phyloP scores from a whole-genome alignment of 2,113 vertebrate species.

The Furnarius figulus region DNA sequence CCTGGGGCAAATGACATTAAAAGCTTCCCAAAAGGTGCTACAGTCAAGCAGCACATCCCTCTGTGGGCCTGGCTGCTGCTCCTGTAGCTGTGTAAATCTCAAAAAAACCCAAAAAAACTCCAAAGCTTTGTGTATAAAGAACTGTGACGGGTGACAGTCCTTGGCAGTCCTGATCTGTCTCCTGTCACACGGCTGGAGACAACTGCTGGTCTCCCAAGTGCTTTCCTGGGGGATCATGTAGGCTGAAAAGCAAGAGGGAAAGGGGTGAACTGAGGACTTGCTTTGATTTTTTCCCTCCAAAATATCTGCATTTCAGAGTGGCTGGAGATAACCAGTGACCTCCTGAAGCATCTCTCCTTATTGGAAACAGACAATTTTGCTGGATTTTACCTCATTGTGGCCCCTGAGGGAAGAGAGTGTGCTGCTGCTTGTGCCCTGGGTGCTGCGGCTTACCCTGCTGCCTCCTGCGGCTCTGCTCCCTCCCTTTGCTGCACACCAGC shows the following conservation, averaged over 20 bases:
- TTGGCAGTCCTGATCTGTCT: background rate
- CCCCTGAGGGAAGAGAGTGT: background rate
- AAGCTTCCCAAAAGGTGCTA: background rate
- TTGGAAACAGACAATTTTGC: background rate
- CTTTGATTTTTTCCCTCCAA: background rate
- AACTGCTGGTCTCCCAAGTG: background rate
- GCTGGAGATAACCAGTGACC: background rate
- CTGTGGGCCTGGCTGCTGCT: background rate
- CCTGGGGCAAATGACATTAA: background rate
- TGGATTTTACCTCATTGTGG: rapidly evolving
- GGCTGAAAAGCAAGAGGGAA: background rate
- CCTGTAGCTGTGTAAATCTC: background rate
- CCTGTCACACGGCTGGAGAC: background rate
- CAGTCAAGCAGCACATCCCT: background rate
- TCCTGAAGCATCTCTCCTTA: background rate
- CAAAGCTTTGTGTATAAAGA: background rate
- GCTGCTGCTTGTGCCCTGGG: background rate
- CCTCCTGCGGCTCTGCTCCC: background rate
- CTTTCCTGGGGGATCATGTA: background rate
- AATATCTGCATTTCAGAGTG: background rate
- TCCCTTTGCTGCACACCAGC: background rate
- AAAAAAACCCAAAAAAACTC: background rate
- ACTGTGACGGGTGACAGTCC: background rate
- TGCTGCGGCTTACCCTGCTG: background rate
- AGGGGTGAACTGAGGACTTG: background rate